phyloP scores from a whole-genome alignment of 2,797 vertebrate species.

The Clarias pachynema region DNA sequence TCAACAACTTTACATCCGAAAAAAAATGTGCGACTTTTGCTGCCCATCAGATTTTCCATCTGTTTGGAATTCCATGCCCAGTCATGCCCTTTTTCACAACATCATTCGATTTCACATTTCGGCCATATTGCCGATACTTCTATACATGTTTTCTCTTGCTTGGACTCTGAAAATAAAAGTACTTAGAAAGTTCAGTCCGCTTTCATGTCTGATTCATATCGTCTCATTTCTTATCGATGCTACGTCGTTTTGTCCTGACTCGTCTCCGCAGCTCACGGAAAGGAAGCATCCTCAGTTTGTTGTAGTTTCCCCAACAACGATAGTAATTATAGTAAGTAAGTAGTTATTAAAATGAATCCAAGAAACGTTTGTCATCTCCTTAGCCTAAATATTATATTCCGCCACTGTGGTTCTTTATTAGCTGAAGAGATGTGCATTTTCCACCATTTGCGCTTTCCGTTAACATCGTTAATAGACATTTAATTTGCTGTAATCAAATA shows the following conservation, averaged over 20 bases:
- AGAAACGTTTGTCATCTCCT: not conserved
- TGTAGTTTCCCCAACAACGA: not conserved
- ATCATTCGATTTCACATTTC: not conserved
- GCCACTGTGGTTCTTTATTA: not conserved
- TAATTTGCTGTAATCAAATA: constrained; percentile 5
- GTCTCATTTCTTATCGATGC: not conserved
- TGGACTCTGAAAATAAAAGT: not conserved
- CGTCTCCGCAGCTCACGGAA: not conserved
- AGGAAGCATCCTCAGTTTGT: not conserved
- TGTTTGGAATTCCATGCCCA: too few species aligned
- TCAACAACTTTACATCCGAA: not conserved
- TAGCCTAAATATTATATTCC: not conserved
- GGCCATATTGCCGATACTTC: not conserved
- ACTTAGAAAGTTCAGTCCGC: not conserved
- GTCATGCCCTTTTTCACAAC: not conserved
- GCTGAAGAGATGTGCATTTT: not conserved
- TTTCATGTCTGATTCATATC: not conserved
- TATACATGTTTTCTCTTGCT: not conserved
- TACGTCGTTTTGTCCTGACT: not conserved
- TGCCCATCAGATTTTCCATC: not conserved
- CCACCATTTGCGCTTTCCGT: not conserved
- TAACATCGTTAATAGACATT: not conserved
- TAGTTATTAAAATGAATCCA: not conserved
- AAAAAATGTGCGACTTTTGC: not conserved
- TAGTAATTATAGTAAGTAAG: not conserved